Evolutionary conservation across 2,888 invertebrate genomes (phyloP).

Genomic region (Eristalis arbustorum): DNA sequence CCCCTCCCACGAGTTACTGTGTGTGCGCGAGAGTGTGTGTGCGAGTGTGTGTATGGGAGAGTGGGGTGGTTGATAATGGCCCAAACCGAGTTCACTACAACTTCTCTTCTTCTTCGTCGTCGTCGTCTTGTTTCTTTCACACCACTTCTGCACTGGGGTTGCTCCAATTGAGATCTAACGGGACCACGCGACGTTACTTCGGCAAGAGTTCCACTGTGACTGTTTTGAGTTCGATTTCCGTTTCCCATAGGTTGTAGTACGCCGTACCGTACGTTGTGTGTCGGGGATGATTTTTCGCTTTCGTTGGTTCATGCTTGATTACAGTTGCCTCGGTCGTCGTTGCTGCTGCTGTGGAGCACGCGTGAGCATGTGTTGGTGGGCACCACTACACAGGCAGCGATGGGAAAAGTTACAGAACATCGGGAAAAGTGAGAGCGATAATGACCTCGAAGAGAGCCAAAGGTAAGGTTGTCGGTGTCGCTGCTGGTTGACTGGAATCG

Average conservation of each 20-base stretch:
- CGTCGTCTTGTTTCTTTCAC: constrained; percentile 2
- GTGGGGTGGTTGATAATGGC: constrained; percentile 6
- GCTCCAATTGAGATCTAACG: constrained; percentile 61
- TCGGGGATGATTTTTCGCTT: constrained; percentile 68
- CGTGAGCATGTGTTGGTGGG: not conserved
- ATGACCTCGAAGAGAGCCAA: constrained; percentile 60
- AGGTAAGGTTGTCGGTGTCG: constrained; percentile 20
- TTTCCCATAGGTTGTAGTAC: constrained; percentile 72
- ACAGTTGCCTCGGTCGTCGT: constrained; percentile 32
- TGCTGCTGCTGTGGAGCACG: constrained; percentile 1
- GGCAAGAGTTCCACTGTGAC: constrained; percentile 80
- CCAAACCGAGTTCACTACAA: constrained; percentile 18
- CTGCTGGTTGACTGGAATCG: not conserved
- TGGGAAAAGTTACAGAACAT: constrained; percentile 47
- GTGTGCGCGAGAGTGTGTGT: not conserved
- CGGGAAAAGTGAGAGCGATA: constrained; percentile 64
- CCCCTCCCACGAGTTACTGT: not conserved
- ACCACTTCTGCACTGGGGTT: constrained; percentile 10
- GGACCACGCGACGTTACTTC: constrained; percentile 78
- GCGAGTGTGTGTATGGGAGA: not conserved
- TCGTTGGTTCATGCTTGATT: constrained; percentile 69
- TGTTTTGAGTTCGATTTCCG: constrained; percentile 76
- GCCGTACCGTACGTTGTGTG: constrained; percentile 36
- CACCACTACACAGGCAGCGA: constrained; percentile 14
- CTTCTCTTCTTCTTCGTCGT: constrained; percentile 4